phyloP scores from a whole-genome alignment of 1,140 invertebrate species.

The Neuroterus valhalla region DNA sequence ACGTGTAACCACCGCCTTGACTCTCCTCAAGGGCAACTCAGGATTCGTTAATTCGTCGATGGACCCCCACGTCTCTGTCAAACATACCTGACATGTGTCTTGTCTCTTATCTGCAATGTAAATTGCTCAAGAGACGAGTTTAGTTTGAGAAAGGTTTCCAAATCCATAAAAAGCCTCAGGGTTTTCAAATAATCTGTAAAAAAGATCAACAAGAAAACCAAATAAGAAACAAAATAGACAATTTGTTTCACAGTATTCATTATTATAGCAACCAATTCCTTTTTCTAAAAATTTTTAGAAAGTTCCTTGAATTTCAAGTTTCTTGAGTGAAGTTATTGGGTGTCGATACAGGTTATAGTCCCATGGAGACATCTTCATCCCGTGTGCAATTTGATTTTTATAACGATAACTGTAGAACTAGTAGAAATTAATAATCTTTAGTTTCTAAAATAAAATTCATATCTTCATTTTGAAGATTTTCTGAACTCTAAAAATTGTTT shows the following conservation, averaged over 20 bases:
- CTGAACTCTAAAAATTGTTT: too few relatives aligned
- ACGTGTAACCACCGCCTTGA: constrained; percentile 52
- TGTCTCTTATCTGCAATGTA: constrained; percentile 19
- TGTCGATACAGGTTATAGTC: too few relatives aligned
- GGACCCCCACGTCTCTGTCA: constrained; percentile 33
- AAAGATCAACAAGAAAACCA: neutral
- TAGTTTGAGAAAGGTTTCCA: neutral
- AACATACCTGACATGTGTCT: neutral
- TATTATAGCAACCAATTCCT: neutral
- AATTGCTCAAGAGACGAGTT: constrained; percentile 2
- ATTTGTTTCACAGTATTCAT: neutral
- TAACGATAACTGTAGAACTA: too few relatives aligned
- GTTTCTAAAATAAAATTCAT: too few relatives aligned
- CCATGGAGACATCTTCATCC: too few relatives aligned
- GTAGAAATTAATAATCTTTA: too few relatives aligned
- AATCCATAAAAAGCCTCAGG: neutral
- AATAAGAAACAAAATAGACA: neutral
- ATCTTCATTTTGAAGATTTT: too few relatives aligned
- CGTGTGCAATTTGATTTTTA: too few relatives aligned
- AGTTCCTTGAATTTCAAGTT: too few relatives aligned
- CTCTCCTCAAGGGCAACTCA: constrained; percentile 42
- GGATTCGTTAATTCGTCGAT: constrained; percentile 54
- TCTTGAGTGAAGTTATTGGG: too few relatives aligned
- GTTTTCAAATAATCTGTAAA: neutral
- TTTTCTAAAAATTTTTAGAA: too few relatives aligned